Percentiles rank a stretch among this genome's conserved stretches.
phyloP scores from a whole-genome alignment of 2,113 vertebrate species.

The Spea bombifrons region DNA sequence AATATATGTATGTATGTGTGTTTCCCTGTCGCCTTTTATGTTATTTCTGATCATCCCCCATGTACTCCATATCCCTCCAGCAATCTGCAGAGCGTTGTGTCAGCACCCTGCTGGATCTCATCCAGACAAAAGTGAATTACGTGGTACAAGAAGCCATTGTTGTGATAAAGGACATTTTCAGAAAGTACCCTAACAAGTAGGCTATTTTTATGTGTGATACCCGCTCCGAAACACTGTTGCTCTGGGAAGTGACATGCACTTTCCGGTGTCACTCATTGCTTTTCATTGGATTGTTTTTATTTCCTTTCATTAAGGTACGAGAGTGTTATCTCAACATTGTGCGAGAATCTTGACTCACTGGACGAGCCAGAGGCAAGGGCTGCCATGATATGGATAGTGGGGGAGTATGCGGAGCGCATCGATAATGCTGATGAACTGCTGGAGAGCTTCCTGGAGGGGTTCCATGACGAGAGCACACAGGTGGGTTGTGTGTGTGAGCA shows the following conservation, averaged over 20 bases:
- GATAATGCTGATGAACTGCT: constrained; percentile 93
- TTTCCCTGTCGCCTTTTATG: too few relatives aligned
- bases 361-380: constrained; percentile 93
- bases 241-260: background rate
- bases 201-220: constrained; percentile 48
- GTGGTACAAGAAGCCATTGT: constrained; percentile 98
- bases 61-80: constrained; percentile 56
- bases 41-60: background rate
- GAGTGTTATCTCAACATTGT: constrained; percentile 93
- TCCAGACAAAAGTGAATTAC: constrained; percentile 97
- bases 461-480: constrained; percentile 98
- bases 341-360: constrained; percentile 93
- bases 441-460: constrained; percentile 94
- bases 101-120: constrained; percentile 92
- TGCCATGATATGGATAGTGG: constrained; percentile 98
- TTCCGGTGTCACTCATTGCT: background rate
- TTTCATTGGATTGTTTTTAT: background rate
- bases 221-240: background rate
- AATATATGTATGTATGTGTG: too few relatives aligned
- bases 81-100: constrained; percentile 97
- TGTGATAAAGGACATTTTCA: constrained; percentile 98
- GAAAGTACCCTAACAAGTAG: constrained; percentile 98
- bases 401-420: constrained; percentile 90
- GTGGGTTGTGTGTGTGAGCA: constrained; percentile 57
- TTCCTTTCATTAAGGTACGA: constrained; percentile 74